phyloP scores from a whole-genome alignment of 2,113 vertebrate species.

The Pelodiscus sinensis region DNA sequence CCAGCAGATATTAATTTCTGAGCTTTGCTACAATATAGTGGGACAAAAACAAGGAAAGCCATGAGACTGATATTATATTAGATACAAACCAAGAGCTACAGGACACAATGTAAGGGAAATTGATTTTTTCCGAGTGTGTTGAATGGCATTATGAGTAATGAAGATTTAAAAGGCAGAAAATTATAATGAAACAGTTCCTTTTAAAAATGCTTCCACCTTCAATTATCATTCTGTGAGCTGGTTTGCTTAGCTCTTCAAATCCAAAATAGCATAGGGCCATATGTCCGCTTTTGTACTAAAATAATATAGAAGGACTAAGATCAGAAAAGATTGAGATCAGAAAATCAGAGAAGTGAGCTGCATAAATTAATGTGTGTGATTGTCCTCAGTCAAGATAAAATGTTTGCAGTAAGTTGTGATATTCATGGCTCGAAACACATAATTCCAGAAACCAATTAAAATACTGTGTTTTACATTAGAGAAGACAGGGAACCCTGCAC shows the following conservation, averaged over 20 bases:
- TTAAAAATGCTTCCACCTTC: background rate
- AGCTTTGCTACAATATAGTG: background rate
- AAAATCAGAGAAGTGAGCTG: background rate
- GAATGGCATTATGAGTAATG: background rate
- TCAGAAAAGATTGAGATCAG: slow-evolving; percentile 16
- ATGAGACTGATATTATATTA: background rate
- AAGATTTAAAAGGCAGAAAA: background rate
- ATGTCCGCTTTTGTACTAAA: background rate
- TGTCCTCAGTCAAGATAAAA: slow-evolving; percentile 4
- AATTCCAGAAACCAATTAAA: background rate
- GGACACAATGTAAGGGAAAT: background rate
- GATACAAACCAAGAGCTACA: background rate
- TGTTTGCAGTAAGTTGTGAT: background rate
- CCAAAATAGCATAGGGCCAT: background rate
- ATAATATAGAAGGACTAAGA: slow-evolving; percentile 14
- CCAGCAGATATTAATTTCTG: background rate
- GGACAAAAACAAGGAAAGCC: background rate
- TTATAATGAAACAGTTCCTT: background rate
- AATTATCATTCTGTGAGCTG: background rate
- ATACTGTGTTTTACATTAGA: background rate
- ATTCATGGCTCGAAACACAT: background rate
- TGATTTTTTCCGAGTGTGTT: background rate
- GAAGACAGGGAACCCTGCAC: background rate
- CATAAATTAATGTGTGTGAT: slow-evolving; percentile 8
- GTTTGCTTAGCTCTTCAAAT: background rate